Conservation (phyloP, 35 echinoderm and acorn worm genomes). For the Acanthaster planci region DNA sequence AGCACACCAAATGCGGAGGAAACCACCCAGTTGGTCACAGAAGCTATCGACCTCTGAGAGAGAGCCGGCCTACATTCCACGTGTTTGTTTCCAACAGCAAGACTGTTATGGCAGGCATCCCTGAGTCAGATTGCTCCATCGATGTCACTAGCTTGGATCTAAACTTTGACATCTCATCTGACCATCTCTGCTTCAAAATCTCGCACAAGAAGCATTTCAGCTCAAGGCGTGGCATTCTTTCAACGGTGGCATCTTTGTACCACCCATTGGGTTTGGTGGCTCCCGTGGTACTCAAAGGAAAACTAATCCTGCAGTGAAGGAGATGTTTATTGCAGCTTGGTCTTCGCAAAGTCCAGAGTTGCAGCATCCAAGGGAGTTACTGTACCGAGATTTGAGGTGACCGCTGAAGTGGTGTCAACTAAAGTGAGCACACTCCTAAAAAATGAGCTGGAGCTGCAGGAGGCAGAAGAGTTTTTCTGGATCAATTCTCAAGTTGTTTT, state of each 20-base stretch:
- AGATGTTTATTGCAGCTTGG: constrained; percentile 39
- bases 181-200: constrained; percentile 52
- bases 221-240: constrained; percentile 56
- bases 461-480: constrained; percentile 45
- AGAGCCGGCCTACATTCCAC: constrained; percentile 45
- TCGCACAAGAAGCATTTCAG: constrained; percentile 45
- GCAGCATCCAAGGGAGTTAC: constrained; percentile 13
- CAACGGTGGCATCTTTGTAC: constrained; percentile 52
- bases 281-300: constrained; percentile 44
- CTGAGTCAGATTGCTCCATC: constrained; percentile 32
- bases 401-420: constrained; percentile 36
- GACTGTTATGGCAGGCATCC: constrained; percentile 34
- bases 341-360: constrained; percentile 37
- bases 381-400: constrained; percentile 29
- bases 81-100: constrained; percentile 46
- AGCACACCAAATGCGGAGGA: constrained; percentile 40
- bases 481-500: constrained; percentile 52
- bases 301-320: constrained; percentile 57
- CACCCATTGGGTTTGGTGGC: constrained; percentile 54
- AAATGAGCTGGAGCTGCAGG: constrained; percentile 38
- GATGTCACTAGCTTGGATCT: constrained; percentile 52
- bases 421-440: constrained; percentile 37
- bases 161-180: constrained; percentile 34
- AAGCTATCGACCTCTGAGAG: constrained; percentile 42
- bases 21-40: constrained; percentile 47